Base-by-base conservation (phyloP, 2,113 vertebrate species). In the Leptodactylus fuscus region DNA sequence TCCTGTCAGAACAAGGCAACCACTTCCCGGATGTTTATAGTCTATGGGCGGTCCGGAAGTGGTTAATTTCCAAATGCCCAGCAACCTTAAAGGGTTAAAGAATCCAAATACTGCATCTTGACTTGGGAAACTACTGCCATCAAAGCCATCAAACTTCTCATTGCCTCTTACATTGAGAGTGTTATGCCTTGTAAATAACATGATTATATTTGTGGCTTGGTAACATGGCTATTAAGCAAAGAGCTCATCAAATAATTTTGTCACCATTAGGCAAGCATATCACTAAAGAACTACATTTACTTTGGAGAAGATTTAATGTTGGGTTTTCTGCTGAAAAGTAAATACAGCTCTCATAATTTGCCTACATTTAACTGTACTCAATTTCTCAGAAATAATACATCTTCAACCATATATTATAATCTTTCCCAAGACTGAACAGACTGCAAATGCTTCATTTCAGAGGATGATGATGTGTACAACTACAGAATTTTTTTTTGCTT, bases 241-340 rank as follows among this genome's bases (percentile, higher is more conserved):
- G 6, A 77, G 46, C 58, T 34, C 73, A 51, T 67, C 44, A 77
- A 62, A 85, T 67, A 41, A 85, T 85, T 77, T 85, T 77, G 44
- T 13, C 32, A 84, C 60, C 32, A 77, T 85, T 77, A 67, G 82
- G 34, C 55, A 85, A 65, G 22, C 82, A 78, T 49, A 85, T 85
- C 82, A 85, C 55, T 77, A 77, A 78, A 77, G 41, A 77, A 82
- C 70, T 27, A 32, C 51, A 83, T 73, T 49, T 77, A 16, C 77
- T 78, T 36, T 77, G 12, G 18, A 3, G 16, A 67, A 67, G 82
- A 78, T 67, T 77, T 27, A 84, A 48, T 77, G 32, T 38, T 9
- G 49, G 11, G 38, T 51, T 77, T 65, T 67, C 71, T 76, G 34
- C 18, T 18, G n/a, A 70, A 83, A 60, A 48, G 70, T 44, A 76